These are phyloP conservation scores for Caenorhabditis sinica DNA, from an alignment of 2,888 invertebrate genomes.

Conservation along the genomic window DNA sequence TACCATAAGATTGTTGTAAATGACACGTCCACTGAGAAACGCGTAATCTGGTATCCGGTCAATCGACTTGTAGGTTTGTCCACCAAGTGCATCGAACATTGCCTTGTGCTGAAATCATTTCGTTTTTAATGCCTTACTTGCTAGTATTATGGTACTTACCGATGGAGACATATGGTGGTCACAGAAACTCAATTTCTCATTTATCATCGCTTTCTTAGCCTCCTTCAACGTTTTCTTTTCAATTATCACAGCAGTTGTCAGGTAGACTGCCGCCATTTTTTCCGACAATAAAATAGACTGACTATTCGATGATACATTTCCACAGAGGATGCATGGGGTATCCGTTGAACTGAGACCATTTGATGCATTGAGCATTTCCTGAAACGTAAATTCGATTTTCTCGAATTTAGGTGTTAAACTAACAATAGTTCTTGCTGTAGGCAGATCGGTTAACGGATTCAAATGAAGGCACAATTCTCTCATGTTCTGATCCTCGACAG, in stretches of 20 bases:
- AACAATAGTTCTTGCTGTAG: background rate
- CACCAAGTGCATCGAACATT: slow-evolving; percentile 1
- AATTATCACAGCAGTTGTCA: slow-evolving; percentile 15
- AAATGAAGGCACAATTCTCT: background rate
- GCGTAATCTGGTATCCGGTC: background rate
- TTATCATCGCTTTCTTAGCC: slow-evolving; percentile 18
- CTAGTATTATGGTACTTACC: background rate
- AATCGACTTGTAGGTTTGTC: background rate
- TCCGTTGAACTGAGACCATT: background rate
- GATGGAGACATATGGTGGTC: background rate
- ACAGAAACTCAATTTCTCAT: background rate
- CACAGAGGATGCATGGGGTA: slow-evolving; percentile 17
- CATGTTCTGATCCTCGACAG: background rate
- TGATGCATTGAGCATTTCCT: background rate
- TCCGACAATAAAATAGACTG: background rate
- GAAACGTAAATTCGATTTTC: no score
- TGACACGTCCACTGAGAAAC: background rate
- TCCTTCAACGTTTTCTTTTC: background rate
- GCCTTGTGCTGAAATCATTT: slow-evolving; percentile 9
- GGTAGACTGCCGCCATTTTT: background rate
- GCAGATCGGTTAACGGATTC: slow-evolving; percentile 19
- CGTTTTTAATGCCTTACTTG: background rate
- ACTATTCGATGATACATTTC: background rate
- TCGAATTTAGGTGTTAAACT: background rate
- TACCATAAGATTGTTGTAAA: slow-evolving; percentile 16